Percentiles rank a stretch among this genome's conserved stretches.
These are phyloP conservation scores for Heterohyrax brucei DNA, from an alignment of 2,797 vertebrate genomes.

Conservation along the genomic window DNA sequence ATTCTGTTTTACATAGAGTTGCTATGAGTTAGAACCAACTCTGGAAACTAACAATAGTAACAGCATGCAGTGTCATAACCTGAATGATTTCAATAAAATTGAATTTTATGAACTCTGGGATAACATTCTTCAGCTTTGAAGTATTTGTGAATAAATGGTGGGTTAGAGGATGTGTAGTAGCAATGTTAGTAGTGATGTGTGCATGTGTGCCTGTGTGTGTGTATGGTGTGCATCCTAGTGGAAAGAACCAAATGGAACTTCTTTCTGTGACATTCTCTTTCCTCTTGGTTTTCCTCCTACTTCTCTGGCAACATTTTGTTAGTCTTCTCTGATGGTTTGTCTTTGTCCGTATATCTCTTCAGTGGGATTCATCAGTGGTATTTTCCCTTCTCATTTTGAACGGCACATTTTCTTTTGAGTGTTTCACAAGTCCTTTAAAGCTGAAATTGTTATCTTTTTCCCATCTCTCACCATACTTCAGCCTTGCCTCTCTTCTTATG, in stretches of 20 bases:
- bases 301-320: background rate
- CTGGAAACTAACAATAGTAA: no score
- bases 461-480: background rate
- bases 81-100: background rate
- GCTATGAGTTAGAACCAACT: no score
- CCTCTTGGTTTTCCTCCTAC: background rate
- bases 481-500: background rate
- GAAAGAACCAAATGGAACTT: background rate
- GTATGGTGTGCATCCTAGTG: background rate
- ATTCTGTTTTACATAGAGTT: no score
- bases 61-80: background rate
- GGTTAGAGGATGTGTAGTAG: accelerated
- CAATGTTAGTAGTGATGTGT: background rate
- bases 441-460: background rate
- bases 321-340: background rate
- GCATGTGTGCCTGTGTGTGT: background rate
- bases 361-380: background rate
- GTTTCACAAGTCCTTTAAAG: background rate
- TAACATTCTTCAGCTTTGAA: background rate
- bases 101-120: background rate
- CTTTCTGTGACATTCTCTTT: background rate
- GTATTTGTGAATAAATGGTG: background rate
- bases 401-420: background rate
- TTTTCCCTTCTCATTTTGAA: background rate
- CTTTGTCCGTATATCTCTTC: background rate